Evolutionary conservation across 2,113 vertebrate species (phyloP).

Genomic region (Gallinago undulata): DNA sequence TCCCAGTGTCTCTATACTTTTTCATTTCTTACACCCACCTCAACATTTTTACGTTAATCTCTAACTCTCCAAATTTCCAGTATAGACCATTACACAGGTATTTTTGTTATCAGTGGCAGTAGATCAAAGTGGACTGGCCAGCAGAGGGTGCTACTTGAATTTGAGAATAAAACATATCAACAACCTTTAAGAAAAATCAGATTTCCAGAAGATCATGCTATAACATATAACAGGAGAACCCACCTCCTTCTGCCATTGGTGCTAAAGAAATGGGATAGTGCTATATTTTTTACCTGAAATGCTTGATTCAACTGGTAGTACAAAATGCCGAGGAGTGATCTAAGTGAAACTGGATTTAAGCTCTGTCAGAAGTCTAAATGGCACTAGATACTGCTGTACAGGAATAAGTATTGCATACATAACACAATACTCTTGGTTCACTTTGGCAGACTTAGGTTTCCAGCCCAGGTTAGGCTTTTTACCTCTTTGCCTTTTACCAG

Average conservation of each 20-base stretch:
- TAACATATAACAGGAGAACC: background rate
- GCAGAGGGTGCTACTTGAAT: constrained; percentile 24
- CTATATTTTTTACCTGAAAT: background rate
- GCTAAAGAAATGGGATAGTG: background rate
- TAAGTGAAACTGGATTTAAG: background rate
- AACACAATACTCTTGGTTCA: background rate
- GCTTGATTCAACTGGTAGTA: background rate
- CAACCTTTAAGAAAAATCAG: background rate
- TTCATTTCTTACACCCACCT: background rate
- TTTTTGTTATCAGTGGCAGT: background rate
- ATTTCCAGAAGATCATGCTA: background rate
- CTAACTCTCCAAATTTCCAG: background rate
- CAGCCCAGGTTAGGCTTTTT: background rate
- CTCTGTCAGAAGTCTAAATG: background rate
- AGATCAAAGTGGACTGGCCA: background rate
- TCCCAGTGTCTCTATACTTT: background rate
- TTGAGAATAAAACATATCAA: background rate
- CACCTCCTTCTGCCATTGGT: background rate
- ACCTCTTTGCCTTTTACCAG: background rate
- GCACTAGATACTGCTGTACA: background rate
- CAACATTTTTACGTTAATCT: background rate
- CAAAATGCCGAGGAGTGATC: background rate
- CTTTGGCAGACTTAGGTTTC: background rate
- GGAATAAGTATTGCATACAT: background rate
- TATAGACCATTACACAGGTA: background rate